Conservation (phyloP, 1,140 invertebrate genomes). For the Cryptotermes secundus region DNA sequence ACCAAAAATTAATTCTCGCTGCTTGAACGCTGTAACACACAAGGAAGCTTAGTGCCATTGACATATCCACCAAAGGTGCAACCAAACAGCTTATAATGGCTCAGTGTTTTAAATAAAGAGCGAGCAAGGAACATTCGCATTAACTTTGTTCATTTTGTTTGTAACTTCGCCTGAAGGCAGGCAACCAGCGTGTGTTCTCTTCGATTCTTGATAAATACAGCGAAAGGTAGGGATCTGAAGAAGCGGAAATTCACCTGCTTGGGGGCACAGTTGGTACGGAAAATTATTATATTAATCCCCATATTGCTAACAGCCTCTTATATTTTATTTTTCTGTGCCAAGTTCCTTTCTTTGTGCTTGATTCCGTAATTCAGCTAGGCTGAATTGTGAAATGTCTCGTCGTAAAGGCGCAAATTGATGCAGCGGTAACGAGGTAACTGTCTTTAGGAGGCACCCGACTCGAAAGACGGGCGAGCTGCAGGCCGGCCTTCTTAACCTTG, state of each 20-base stretch:
- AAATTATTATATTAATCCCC: neutral
- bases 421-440: too few relatives aligned
- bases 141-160: slow-evolving; percentile 8
- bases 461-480: too few relatives aligned
- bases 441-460: too few relatives aligned
- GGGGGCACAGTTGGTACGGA: neutral
- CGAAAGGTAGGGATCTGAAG: neutral
- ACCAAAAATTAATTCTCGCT: neutral
- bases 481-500: too few relatives aligned
- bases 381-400: too few relatives aligned
- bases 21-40: neutral
- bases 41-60: neutral
- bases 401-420: too few relatives aligned
- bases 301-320: neutral
- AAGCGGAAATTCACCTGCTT: neutral
- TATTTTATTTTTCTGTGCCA: neutral
- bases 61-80: neutral
- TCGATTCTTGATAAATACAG: neutral
- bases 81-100: neutral
- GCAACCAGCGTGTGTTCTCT: neutral
- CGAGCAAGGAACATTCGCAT: neutral
- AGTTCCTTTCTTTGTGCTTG: neutral
- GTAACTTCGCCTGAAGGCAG: neutral
- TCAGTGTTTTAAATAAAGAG: too few relatives aligned
- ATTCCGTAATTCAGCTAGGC: too few relatives aligned